Conservation (phyloP, 1,140 invertebrate genomes). For the Delia radicum region DNA sequence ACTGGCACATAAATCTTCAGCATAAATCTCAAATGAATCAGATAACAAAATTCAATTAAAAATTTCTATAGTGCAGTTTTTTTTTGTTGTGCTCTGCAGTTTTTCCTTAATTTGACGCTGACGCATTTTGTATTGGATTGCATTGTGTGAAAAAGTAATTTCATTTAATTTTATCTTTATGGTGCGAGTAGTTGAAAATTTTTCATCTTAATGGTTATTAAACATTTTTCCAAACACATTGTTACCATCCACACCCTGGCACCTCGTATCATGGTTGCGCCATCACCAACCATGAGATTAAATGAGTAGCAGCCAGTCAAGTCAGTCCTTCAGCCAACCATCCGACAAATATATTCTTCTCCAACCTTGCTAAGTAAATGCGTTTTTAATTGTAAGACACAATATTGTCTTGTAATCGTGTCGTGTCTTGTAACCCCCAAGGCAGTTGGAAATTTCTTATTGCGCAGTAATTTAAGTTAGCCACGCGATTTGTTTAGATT, state of each 20-base stretch:
- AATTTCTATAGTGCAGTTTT: neutral
- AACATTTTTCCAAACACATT: constrained; percentile 11
- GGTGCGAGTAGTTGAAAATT: neutral
- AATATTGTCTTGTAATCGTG: constrained; percentile 1
- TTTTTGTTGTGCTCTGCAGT: neutral
- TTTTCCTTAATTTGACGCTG: neutral
- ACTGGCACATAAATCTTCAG: neutral
- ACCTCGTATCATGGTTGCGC: neutral
- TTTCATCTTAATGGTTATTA: constrained; percentile 14
- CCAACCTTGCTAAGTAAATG: neutral
- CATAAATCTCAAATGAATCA: constrained; percentile 9
- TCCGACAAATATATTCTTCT: neutral
- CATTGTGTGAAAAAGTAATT: neutral
- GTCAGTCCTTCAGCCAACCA: neutral
- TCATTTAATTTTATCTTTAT: constrained; percentile 5
- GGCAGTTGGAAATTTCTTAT: neutral
- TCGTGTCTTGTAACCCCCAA: neutral
- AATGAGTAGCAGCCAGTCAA: neutral
- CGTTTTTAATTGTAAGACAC: constrained; percentile 16
- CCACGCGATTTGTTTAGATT: neutral
- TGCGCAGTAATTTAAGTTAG: neutral
- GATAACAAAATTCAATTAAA: constrained; percentile 24
- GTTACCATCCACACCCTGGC: neutral
- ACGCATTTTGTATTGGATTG: neutral
- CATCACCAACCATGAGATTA: neutral